Percentiles rank a stretch among this genome's conserved stretches.
These are phyloP conservation scores for Cerceris rybyensis DNA, from an alignment of 2,888 invertebrate species.

Conservation along the genomic window DNA sequence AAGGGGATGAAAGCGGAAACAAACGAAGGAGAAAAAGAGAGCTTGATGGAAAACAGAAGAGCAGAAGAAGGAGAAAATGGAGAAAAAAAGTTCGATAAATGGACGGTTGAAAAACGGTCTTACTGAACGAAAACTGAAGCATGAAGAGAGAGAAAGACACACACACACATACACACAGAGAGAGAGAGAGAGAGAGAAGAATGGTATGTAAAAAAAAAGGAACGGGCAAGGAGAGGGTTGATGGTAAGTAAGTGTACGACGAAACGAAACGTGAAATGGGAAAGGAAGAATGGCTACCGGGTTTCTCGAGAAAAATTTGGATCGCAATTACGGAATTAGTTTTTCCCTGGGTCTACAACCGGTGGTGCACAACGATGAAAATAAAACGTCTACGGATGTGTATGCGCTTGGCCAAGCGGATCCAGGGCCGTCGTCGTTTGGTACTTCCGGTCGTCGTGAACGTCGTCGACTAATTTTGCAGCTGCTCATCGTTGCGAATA, in stretches of 20 bases:
- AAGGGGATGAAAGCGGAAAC: slow-evolving; percentile 23
- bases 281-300: slow-evolving; percentile 11
- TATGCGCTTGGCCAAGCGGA: slow-evolving; percentile 23
- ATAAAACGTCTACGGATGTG: slow-evolving; percentile 32
- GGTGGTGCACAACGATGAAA: slow-evolving; percentile 12
- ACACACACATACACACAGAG: not conserved
- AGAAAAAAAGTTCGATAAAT: not conserved
- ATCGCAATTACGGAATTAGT: slow-evolving; percentile 64
- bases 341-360: slow-evolving; percentile 16
- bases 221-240: slow-evolving; percentile 5
- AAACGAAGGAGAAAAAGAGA: slow-evolving; percentile 24
- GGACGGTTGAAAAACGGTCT: not conserved
- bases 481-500: slow-evolving; percentile 24
- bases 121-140: too few relatives aligned
- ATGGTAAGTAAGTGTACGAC: not conserved
- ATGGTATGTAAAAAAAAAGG: not conserved
- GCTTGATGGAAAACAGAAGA: not conserved
- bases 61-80: not conserved
- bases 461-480: slow-evolving; percentile 52
- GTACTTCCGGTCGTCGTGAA: slow-evolving; percentile 44
- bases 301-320: slow-evolving; percentile 45
- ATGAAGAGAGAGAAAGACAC: not conserved
- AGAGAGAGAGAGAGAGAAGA: slow-evolving; percentile 1
- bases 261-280: slow-evolving; percentile 1
- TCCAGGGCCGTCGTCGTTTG: slow-evolving; percentile 28